Evolutionary conservation across 1,140 invertebrate genomes (phyloP), one percentile per base, ranked within the genome.

Genomic region (Micrasema longulum): DNA sequence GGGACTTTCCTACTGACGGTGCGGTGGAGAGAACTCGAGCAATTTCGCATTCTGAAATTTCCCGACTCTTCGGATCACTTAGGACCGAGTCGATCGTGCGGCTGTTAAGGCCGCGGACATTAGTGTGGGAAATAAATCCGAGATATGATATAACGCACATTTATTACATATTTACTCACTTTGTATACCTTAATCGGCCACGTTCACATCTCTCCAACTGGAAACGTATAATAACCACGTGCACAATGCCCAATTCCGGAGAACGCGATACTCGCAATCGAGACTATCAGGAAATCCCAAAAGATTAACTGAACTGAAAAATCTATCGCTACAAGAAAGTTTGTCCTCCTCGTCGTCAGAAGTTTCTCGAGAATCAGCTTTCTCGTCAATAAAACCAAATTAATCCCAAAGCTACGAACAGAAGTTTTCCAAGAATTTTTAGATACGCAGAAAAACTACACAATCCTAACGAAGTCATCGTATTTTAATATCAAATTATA

Each of bases 401-500:
- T 64, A 64, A 64, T 47, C 45, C 22, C 41, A 18, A 64, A 47
- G 20, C 47, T 64, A 31, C 41, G 1, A 26, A 64, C 38, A 23
- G 43, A 31, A 47, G 22, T 45, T 64, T 64, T 64, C 60, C 12
- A 11, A 4, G 26, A 31, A 47, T 47, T 64, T 64, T 64, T 64
- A 22, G 38, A 63, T 64, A 64, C 60, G 60, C 57, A 14, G 43
- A 47, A 64, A 64, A 64, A 64, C 60, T 64, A 64, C 41, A 64
- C 31, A 64, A 64, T 26, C 60, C 60, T 53, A 62, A 69, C 53
- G 36, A 57, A 69, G 53, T 60, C 67, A 60, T 60, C 41, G 41
- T 53, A 47, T 69, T 69, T 60, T 60, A 60, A 69, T 69, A 69
- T 60, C 3, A 69, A 60, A 60, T 69, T 69, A 62, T 69, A 48